Evolutionary conservation across 1,140 invertebrate genomes (phyloP), one percentile per base, ranked within the genome.

Genomic region (Zaprionus lachaisei): DNA sequence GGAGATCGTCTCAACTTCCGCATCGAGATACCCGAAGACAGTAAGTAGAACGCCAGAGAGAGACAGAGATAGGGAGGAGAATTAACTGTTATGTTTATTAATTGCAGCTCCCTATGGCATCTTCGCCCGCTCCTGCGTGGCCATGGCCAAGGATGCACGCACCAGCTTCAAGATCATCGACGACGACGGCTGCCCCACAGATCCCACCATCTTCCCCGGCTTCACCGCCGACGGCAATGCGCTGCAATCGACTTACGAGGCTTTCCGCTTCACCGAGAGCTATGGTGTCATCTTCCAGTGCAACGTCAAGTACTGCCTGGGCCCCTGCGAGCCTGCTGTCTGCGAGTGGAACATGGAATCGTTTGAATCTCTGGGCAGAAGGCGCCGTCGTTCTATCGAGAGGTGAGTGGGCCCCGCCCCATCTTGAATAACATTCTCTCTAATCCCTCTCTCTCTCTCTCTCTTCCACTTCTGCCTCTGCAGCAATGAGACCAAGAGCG

Each of bases 241-340:
- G 1, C 93, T 99, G 63, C 97, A 98, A 89, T 97, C 97, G 0
- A 95, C 97, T 55, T 99, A 98, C 90, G 98, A 99, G 94, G 98
- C 98, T 1, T 99, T 99, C 94, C 95, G 98, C 82, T 98, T 99
- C 91, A 99, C 98, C 0, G 98, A 99, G 92, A 98, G 97, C 22
- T 99, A 98, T 79, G 98, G 98, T 17, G 98, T 99, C 51, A 99
- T 99, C 92, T 99, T 99, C 95, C 98, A 99, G 92, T 99, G 98
- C 93, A 99, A 99, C 92, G 98, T 99, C 71, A 98, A 98, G 92
- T 99, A 99, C 93, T 99, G 98, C 93, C 94, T 99, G 56, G 98
- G 98, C 93, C 97, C 97, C 67, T 99, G 98, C 91, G 97, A 98
- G 93, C 97, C 98, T 83, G 97, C 97, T 79, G 95, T 97, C 37